Percentiles rank a stretch among this genome's conserved stretches.
Conservation (phyloP, 2,888 invertebrate genomes). For the Serrognathus titanus region DNA sequence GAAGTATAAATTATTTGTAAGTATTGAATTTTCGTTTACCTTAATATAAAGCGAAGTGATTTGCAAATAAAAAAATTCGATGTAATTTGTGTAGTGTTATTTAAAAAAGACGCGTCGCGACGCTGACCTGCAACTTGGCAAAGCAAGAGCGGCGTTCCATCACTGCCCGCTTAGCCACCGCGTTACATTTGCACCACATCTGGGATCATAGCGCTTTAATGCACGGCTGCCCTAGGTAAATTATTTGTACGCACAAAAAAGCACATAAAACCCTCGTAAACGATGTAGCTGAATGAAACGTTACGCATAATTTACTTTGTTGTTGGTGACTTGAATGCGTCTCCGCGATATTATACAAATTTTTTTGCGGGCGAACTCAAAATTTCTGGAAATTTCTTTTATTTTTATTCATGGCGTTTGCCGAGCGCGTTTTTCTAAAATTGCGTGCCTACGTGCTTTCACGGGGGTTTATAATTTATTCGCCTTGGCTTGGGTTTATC, state of each 20-base stretch:
- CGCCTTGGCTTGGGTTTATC: too few relatives aligned
- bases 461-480: too few relatives aligned
- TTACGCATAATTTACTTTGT: slow-evolving; percentile 35
- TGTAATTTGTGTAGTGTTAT: slow-evolving; percentile 9
- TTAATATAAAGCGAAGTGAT: too few relatives aligned
- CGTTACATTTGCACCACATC: slow-evolving; percentile 42
- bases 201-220: slow-evolving; percentile 42
- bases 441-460: too few relatives aligned
- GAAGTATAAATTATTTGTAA: too few relatives aligned
- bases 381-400: too few relatives aligned
- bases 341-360: slow-evolving; percentile 8
- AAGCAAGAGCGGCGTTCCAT: slow-evolving; percentile 35
- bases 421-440: too few relatives aligned
- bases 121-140: slow-evolving; percentile 36
- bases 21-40: too few relatives aligned
- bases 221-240: slow-evolving; percentile 43
- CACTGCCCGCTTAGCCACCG: slow-evolving; percentile 42
- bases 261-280: slow-evolving; percentile 32
- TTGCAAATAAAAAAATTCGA: not conserved
- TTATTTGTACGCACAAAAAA: slow-evolving; percentile 41
- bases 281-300: slow-evolving; percentile 44
- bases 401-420: too few relatives aligned
- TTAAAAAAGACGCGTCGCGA: slow-evolving; percentile 19
- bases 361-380: too few relatives aligned
- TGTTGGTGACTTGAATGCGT: slow-evolving; percentile 26